Evolutionary conservation across 2,888 invertebrate species (phyloP), one percentile per base, ranked within the genome.

Genomic region (Synergus laeviventris): DNA sequence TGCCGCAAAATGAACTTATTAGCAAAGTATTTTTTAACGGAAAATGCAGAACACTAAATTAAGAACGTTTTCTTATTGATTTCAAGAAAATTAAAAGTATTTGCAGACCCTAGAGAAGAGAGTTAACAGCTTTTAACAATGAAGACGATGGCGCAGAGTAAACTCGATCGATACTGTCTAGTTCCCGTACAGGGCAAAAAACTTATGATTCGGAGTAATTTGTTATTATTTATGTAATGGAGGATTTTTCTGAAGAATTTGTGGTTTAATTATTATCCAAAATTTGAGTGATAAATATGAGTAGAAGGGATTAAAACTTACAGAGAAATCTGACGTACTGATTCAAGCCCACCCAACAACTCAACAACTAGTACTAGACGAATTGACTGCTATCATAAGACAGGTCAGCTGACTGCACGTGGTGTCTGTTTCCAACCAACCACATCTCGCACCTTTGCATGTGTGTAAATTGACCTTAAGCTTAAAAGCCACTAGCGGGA

Each of bases 321-420:
- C 84, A 75, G 76, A 78, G 78, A 85, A 80, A 78, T 83, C 66
- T 79, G 84, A 85, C 79, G 83, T 82, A 83, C 81, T 80, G 84
- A 82, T 83, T 82, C 76, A 85, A 83, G 81, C 82, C 79, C 86
- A 87, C 84, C 83, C 86, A 87, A 82, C 84, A 81, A 79, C 78
- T 76, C 82, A 81, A 81, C 83, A 81, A 81, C 38, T 78, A 78
- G 18, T 81, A 81, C 38, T 78, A 78, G 18, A 73, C 61, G 42
- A 64, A 5, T 86, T 87, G 80, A 83, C 84, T 86, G 86, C 84
- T 87, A 89, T 90, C 90, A 90, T 88, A 89, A 90, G 90, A 90
- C 90, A 85, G 89, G 90, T 91, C 91, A 91, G 91, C 91, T 91
- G 91, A 91, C 90, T 87, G 88, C 84, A 84, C 84, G 82, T 83